Evolutionary conservation across 2,113 vertebrate genomes (phyloP).

Genomic region (Oryzias curvinotus): DNA sequence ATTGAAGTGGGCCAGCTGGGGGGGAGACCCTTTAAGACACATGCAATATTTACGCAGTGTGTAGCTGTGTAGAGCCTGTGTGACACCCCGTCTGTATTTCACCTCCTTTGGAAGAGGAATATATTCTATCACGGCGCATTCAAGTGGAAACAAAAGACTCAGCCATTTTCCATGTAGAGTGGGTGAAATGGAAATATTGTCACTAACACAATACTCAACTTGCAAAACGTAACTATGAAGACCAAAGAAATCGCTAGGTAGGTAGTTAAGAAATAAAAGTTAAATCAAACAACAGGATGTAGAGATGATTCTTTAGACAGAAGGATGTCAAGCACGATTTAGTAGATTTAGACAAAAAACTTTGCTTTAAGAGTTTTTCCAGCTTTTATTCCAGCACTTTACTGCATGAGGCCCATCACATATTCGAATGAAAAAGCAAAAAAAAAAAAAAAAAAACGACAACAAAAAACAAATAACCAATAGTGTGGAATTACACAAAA

Average conservation of each 20-base stretch:
- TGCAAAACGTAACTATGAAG: background rate
- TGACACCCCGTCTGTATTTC: slow-evolving; percentile 56
- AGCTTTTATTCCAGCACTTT: too few relatives aligned
- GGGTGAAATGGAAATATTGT: slow-evolving; percentile 34
- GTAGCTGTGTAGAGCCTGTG: slow-evolving; percentile 12
- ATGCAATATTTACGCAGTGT: slow-evolving; percentile 78
- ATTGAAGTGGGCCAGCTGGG: slow-evolving; percentile 76
- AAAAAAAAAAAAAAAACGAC: too few relatives aligned
- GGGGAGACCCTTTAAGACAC: slow-evolving; percentile 76
- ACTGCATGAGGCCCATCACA: too few relatives aligned
- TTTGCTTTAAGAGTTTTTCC: too few relatives aligned
- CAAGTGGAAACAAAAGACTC: slow-evolving; percentile 60
- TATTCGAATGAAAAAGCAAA: too few relatives aligned
- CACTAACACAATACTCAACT: slow-evolving; percentile 25
- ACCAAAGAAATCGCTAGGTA: background rate
- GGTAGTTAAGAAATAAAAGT: background rate
- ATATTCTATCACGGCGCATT: slow-evolving; percentile 61
- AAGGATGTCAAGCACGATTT: too few relatives aligned
- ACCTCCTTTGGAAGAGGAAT: slow-evolving; percentile 63
- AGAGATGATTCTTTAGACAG: too few relatives aligned
- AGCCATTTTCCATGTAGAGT: slow-evolving; percentile 42
- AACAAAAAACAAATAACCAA: too few relatives aligned
- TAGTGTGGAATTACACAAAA: too few relatives aligned
- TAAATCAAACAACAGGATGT: background rate
- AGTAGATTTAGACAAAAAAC: too few relatives aligned